Conservation (phyloP, 2,113 vertebrate species). For the Notarius lentiginosus region DNA sequence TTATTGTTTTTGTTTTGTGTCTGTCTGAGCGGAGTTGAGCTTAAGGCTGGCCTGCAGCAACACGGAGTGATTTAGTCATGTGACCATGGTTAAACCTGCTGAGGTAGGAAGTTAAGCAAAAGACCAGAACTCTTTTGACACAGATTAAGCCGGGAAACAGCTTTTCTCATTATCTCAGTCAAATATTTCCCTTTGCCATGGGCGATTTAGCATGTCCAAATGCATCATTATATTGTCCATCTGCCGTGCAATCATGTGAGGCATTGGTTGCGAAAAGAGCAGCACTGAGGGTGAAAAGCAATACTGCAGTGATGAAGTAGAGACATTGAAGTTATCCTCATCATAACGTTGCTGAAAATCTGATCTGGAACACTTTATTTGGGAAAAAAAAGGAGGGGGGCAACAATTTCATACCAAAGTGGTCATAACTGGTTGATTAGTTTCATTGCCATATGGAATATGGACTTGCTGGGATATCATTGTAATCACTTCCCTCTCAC, state of each 20-base stretch:
- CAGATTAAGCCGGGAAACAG: background rate
- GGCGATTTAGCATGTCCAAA: background rate
- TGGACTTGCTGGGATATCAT: constrained; percentile 2
- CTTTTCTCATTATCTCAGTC: background rate
- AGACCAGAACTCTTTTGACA: background rate
- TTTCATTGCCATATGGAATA: constrained; percentile 13
- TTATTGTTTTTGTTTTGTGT: background rate
- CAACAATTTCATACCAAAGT: constrained; percentile 4
- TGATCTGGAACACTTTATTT: constrained; percentile 6
- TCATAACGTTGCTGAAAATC: background rate
- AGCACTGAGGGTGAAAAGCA: background rate
- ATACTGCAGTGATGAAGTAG: background rate
- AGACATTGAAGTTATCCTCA: background rate
- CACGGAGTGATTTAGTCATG: constrained; percentile 18
- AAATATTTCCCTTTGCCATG: constrained; percentile 1
- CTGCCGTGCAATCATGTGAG: background rate
- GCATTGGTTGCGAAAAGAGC: background rate
- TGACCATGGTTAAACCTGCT: constrained; percentile 15
- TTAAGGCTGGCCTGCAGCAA: background rate
- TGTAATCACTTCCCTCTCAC: background rate
- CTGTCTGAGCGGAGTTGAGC: background rate
- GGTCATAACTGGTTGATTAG: background rate
- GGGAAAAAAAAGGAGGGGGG: background rate
- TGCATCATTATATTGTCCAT: constrained; percentile 19
- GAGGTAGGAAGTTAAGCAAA: constrained; percentile 15